Conservation (phyloP, 2,888 invertebrate species). For the Argyresthia albistria region DNA sequence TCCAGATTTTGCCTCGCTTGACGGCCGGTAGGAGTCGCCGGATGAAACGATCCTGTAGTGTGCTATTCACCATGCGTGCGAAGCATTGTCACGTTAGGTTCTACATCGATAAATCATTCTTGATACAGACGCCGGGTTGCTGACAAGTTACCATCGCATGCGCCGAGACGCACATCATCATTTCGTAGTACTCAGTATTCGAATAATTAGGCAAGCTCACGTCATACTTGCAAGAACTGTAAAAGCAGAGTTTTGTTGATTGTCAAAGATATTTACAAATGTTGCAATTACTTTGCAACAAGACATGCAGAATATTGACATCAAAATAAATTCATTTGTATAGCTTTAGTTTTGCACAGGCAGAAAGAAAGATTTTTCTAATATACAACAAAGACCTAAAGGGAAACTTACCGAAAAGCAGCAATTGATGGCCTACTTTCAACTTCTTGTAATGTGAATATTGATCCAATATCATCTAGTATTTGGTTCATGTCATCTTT, state of each 20-base stretch:
- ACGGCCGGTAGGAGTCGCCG: too few relatives aligned
- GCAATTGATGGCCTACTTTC: slow-evolving; percentile 75
- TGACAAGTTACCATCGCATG: slow-evolving; percentile 78
- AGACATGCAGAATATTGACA: neutral
- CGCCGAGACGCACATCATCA: slow-evolving; percentile 79
- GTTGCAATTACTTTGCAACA: too few relatives aligned
- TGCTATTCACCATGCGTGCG: too few relatives aligned
- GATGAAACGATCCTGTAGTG: too few relatives aligned
- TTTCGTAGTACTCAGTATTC: slow-evolving; percentile 75
- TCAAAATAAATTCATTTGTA: neutral
- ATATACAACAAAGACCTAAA: neutral
- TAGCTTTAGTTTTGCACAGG: neutral
- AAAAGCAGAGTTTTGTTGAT: slow-evolving; percentile 18
- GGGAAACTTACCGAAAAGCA: slow-evolving; percentile 63
- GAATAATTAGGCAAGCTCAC: slow-evolving; percentile 78
- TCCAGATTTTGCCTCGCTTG: too few relatives aligned
- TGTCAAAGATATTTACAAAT: too few relatives aligned
- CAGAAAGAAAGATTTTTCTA: neutral
- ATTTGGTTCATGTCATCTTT: slow-evolving; percentile 67
- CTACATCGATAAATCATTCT: too few relatives aligned
- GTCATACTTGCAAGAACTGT: slow-evolving; percentile 80
- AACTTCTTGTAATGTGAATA: slow-evolving; percentile 74
- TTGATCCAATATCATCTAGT: slow-evolving; percentile 60
- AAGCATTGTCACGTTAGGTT: too few relatives aligned
- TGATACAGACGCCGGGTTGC: slow-evolving; percentile 47